A percentile compares a stretch with the other conserved stretches of the same genome.
Conservation (phyloP, 2,113 vertebrate genomes). For the Lampris megalopsis region DNA sequence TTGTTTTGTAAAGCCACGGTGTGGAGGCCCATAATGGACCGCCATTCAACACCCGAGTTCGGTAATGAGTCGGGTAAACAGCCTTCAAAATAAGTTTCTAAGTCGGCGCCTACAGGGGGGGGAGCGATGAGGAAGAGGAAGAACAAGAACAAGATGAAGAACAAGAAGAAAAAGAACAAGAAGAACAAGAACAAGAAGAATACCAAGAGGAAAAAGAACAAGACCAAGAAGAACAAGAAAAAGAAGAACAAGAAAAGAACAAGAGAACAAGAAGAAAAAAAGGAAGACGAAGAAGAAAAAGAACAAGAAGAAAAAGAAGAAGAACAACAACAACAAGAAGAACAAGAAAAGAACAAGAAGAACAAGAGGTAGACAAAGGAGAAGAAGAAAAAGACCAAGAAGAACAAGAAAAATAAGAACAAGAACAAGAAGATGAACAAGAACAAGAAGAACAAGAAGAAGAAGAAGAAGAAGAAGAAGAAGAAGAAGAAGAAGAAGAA, state of each 20-base stretch:
- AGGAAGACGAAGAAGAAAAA: slow-evolving; percentile 21
- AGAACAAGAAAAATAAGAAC: background rate
- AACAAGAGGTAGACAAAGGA: background rate
- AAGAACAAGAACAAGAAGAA: slow-evolving; percentile 15
- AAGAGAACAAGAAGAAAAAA: slow-evolving; percentile 4
- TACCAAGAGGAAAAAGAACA: background rate
- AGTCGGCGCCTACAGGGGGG: slow-evolving; percentile 51
- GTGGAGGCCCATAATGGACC: slow-evolving; percentile 73
- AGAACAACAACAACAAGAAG: background rate
- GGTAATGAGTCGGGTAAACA: slow-evolving; percentile 80
- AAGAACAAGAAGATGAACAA: background rate
- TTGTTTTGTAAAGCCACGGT: slow-evolving; percentile 74
- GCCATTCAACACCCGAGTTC: slow-evolving; percentile 72
- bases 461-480: background rate
- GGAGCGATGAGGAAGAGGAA: slow-evolving; percentile 16
- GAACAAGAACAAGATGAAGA: background rate
- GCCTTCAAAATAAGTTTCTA: slow-evolving; percentile 81
- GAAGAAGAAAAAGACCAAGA: background rate
- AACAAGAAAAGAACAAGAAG: slow-evolving; percentile 4
- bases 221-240: background rate
- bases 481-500: background rate
- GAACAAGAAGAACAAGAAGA: slow-evolving; percentile 13
- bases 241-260: background rate
- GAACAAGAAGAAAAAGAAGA: background rate
- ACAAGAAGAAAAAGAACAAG: slow-evolving; percentile 3